These are phyloP conservation scores for Calliopum simillimum DNA, from an alignment of 2,888 invertebrate species.

Conservation along the genomic window DNA sequence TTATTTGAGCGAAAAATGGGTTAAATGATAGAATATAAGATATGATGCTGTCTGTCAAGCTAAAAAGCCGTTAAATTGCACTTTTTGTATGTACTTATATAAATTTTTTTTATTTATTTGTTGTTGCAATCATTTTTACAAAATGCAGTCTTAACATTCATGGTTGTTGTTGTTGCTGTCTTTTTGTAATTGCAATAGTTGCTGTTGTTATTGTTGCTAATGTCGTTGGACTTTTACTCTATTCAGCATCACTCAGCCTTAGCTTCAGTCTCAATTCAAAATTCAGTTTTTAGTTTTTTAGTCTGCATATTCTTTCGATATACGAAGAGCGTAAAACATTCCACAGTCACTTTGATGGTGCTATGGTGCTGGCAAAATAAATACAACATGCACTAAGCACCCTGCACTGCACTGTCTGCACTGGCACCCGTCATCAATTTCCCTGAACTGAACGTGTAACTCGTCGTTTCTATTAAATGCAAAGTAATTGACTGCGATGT, in stretches of 20 bases:
- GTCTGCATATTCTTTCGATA: background rate
- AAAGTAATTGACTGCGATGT: conserved; percentile 11
- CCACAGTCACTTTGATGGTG: background rate
- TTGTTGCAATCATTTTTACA: too few relatives aligned
- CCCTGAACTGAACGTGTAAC: background rate
- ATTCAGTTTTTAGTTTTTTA: background rate
- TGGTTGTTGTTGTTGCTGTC: too few relatives aligned
- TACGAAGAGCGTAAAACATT: background rate
- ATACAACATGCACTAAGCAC: background rate
- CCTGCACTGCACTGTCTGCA: background rate
- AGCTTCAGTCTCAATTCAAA: background rate
- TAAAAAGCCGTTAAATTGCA: too few relatives aligned
- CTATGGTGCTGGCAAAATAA: background rate
- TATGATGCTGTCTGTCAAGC: too few relatives aligned
- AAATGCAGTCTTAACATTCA: too few relatives aligned
- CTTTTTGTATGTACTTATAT: too few relatives aligned
- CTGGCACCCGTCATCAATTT: background rate
- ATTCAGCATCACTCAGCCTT: background rate
- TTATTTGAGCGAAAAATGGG: too few relatives aligned
- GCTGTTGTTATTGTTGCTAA: conserved; percentile 4
- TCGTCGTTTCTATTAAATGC: conserved; percentile 6
- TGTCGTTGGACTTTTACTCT: conserved; percentile 7
- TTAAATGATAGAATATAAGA: too few relatives aligned
- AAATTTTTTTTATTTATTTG: too few relatives aligned
- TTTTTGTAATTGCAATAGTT: background rate